phyloP scores from a whole-genome alignment of 64 coral and sea anemone genomes.

The Anthopleura sola region DNA sequence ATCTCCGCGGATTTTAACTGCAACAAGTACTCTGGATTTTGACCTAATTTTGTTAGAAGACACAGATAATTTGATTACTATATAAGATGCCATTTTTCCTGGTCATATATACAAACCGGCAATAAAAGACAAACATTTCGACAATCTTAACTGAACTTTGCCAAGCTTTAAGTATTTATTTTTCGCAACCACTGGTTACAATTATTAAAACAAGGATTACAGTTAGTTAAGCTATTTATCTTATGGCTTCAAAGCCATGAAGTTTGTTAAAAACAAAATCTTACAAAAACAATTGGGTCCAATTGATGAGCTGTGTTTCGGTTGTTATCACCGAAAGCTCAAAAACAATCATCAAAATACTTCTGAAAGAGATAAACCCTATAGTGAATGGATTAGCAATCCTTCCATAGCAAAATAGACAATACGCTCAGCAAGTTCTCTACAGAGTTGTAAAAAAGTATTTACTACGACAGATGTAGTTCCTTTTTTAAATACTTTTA shows the following conservation, averaged over 20 bases:
- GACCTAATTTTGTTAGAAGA: too few species aligned
- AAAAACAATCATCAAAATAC: neutral
- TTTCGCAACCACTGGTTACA: neutral
- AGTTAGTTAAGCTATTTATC: neutral
- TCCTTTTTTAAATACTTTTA: too few species aligned
- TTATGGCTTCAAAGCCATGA: neutral
- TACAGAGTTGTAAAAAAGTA: neutral
- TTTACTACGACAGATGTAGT: too few species aligned
- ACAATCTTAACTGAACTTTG: too few species aligned
- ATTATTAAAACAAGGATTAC: neutral
- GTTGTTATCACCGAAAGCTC: neutral
- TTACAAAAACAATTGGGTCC: neutral
- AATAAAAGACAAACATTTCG: too few species aligned
- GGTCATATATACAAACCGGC: too few species aligned
- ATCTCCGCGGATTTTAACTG: neutral
- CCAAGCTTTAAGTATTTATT: neutral
- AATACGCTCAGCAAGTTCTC: neutral
- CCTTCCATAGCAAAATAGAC: too few species aligned
- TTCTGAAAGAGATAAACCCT: neutral
- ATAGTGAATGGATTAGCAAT: neutral
- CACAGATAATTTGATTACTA: too few species aligned
- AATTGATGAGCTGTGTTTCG: neutral
- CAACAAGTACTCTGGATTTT: neutral
- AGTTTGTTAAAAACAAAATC: neutral
- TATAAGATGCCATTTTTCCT: too few species aligned